phyloP scores from a whole-genome alignment of 1,140 invertebrate species.

The Ceratoteleas bidentatus region DNA sequence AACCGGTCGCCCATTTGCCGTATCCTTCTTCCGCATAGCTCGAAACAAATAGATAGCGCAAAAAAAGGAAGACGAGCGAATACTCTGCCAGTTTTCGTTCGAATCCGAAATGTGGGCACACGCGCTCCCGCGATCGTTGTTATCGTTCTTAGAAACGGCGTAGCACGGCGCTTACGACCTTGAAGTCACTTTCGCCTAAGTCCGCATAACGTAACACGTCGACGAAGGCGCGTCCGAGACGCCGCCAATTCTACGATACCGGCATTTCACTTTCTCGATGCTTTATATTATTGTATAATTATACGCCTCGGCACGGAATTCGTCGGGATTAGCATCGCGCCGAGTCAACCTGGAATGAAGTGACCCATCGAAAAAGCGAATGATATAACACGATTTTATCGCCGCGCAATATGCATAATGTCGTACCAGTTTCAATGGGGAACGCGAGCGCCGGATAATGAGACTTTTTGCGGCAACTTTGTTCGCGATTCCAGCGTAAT shows the following conservation, averaged over 20 bases:
- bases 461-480: neutral
- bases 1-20: constrained; percentile 15
- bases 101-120: constrained; percentile 42
- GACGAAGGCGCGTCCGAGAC: constrained; percentile 59
- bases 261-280: constrained; percentile 66
- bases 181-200: constrained; percentile 66
- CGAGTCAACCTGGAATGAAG: constrained; percentile 38
- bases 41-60: constrained; percentile 21
- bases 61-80: constrained; percentile 1
- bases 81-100: constrained; percentile 9
- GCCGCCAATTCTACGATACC: constrained; percentile 39
- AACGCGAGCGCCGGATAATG: constrained; percentile 5
- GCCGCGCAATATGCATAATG: constrained; percentile 35
- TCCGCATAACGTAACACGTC: constrained; percentile 66
- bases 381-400: constrained; percentile 45
- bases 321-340: constrained; percentile 39
- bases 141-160: constrained; percentile 64
- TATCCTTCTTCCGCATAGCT: constrained; percentile 41
- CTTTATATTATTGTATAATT: constrained; percentile 67
- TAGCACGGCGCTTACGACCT: constrained; percentile 52
- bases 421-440: neutral
- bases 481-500: constrained; percentile 12
- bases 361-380: constrained; percentile 46
- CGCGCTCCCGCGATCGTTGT: constrained; percentile 47
- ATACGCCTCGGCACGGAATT: constrained; percentile 40